These are phyloP conservation scores for Cyanoramphus novaezelandiae DNA, from an alignment of 2,113 vertebrate genomes.

Conservation along the genomic window DNA sequence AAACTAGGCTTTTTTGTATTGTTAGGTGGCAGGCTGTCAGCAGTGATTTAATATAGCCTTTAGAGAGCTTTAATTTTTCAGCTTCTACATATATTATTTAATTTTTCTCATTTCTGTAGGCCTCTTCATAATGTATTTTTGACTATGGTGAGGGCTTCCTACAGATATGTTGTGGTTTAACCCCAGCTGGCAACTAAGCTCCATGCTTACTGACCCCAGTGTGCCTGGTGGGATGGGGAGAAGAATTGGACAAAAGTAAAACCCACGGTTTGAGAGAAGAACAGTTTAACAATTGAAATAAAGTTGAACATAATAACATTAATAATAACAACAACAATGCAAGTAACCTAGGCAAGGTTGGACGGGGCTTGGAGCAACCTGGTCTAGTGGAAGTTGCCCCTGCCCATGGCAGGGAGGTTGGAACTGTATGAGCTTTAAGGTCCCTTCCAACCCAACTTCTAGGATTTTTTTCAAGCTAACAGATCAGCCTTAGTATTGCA, in stretches of 20 bases:
- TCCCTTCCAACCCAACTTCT: not conserved
- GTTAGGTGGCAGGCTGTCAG: not conserved
- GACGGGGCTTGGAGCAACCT: not conserved
- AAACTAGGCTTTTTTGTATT: not conserved
- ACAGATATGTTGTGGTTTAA: accelerated
- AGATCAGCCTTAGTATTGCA: not conserved
- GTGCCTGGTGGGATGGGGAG: not conserved
- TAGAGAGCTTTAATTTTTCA: not conserved
- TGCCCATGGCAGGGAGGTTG: not conserved
- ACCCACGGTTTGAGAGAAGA: not conserved
- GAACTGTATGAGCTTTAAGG: not conserved
- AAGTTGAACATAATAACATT: not conserved
- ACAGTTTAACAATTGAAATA: not conserved
- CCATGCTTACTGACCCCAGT: not conserved
- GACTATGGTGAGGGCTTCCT: not conserved
- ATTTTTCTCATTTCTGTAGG: not conserved
- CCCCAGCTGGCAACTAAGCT: not conserved
- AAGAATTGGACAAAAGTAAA: not conserved
- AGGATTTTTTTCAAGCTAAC: not conserved
- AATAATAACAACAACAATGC: not conserved
- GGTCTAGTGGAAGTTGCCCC: not conserved
- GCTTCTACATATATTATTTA: not conserved
- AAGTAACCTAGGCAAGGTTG: not conserved
- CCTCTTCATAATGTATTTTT: not conserved
- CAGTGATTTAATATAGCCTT: not conserved